phyloP scores from a whole-genome alignment of 2,888 invertebrate species.

The Acleris sparsana region DNA sequence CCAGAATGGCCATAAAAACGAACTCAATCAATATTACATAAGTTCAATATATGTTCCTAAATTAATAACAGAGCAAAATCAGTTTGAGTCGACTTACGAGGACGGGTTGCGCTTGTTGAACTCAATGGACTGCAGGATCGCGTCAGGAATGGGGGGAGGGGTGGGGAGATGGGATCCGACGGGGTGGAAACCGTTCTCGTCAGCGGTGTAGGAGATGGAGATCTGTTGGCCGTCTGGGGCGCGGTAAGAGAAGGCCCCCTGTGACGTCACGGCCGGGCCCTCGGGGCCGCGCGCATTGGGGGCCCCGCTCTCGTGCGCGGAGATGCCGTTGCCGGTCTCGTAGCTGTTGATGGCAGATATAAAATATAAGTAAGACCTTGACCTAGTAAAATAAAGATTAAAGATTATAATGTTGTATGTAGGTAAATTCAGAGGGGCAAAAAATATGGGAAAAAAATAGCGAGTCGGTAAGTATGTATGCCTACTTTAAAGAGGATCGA shows the following conservation, averaged over 20 bases:
- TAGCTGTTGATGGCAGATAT: constrained; percentile 68
- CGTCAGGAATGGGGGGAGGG: constrained; percentile 79
- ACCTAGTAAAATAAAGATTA: background rate
- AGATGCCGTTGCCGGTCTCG: constrained; percentile 87
- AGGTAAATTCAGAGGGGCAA: too few relatives aligned
- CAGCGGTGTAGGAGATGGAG: constrained; percentile 86
- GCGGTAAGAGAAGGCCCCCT: constrained; percentile 86
- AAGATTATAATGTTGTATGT: too few relatives aligned
- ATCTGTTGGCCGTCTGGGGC: constrained; percentile 87
- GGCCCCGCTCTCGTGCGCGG: constrained; percentile 83
- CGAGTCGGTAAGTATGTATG: too few relatives aligned
- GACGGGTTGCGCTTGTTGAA: constrained; percentile 76
- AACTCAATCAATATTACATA: too few relatives aligned
- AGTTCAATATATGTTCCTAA: too few relatives aligned
- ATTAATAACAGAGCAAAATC: too few relatives aligned
- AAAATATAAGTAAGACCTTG: background rate
- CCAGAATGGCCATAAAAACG: too few relatives aligned
- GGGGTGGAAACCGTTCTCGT: constrained; percentile 88
- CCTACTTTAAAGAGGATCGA: too few relatives aligned
- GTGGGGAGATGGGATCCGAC: constrained; percentile 85
- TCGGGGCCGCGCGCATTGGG: constrained; percentile 82
- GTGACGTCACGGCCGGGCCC: constrained; percentile 82
- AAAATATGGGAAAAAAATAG: too few relatives aligned
- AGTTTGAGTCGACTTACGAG: constrained; percentile 58
- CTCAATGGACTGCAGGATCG: constrained; percentile 81